Evolutionary conservation across 2,888 invertebrate species (phyloP).

Genomic region (Drosophila ustulata): DNA sequence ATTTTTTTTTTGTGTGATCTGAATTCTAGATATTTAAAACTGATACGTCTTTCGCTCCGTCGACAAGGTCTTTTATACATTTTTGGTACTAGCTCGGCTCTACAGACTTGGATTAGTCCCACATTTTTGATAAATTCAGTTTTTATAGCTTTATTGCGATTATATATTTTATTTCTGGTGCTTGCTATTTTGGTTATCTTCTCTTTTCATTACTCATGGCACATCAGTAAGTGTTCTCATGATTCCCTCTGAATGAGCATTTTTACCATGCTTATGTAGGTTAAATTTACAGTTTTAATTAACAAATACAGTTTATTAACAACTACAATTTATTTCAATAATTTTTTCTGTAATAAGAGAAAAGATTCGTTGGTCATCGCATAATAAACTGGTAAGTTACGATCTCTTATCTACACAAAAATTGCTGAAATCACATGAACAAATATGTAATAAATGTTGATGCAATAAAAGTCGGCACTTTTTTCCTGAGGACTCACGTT

Average conservation of each 20-base stretch:
- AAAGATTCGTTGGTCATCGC: neutral
- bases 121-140: constrained; percentile 19
- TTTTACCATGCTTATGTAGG: neutral
- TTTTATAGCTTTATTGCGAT: constrained; percentile 11
- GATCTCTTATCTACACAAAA: neutral
- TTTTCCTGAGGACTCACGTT: constrained; percentile 15
- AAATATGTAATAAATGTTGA: constrained; percentile 2
- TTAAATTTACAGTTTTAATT: constrained; percentile 1
- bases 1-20: constrained; percentile 12
- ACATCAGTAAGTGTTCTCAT: neutral
- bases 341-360: neutral
- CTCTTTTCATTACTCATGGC: constrained; percentile 1
- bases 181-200: constrained; percentile 7
- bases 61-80: constrained; percentile 31
- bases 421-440: constrained; percentile 16
- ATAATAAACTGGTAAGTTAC: neutral
- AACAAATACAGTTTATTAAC: neutral
- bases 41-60: constrained; percentile 10
- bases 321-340: neutral
- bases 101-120: constrained; percentile 1
- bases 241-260: neutral
- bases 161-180: neutral
- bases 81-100: neutral
- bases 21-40: constrained; percentile 12
- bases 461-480: constrained; percentile 1